Percentiles rank a stretch among this genome's conserved stretches.
These are phyloP conservation scores for Malurus melanocephalus DNA, from an alignment of 2,113 vertebrate species.

Conservation along the genomic window DNA sequence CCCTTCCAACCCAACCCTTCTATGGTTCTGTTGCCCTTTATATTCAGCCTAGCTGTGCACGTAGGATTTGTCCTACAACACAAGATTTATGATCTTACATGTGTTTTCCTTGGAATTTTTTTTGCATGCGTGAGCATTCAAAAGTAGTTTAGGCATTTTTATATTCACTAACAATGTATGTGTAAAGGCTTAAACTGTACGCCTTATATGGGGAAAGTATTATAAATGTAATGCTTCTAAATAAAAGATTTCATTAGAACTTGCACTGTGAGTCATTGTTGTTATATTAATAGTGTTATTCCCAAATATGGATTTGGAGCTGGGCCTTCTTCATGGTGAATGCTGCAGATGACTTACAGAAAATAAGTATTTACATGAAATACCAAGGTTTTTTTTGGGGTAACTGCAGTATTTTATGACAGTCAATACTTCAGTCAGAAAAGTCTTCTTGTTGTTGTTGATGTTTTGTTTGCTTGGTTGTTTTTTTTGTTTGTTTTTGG, in stretches of 20 bases:
- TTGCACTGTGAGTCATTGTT: slow-evolving; percentile 12
- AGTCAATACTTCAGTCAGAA: neutral
- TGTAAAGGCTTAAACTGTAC: neutral
- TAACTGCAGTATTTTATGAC: neutral
- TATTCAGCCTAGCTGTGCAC: neutral
- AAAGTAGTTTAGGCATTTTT: neutral
- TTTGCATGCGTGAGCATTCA: neutral
- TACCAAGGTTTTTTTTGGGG: neutral
- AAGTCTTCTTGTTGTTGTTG: neutral
- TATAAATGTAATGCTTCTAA: neutral
- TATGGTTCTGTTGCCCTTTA: neutral
- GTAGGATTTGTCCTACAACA: neutral
- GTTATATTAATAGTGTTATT: slow-evolving; percentile 40
- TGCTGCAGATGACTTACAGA: neutral
- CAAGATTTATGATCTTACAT: neutral
- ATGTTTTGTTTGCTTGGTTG: neutral
- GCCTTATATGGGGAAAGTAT: slow-evolving; percentile 26
- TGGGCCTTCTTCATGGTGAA: neutral
- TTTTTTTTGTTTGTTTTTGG: no score
- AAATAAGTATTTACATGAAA: neutral
- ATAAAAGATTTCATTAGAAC: slow-evolving; percentile 11
- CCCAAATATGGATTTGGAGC: slow-evolving; percentile 31
- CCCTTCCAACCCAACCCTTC: neutral
- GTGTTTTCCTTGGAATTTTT: neutral
- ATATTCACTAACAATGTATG: neutral